Conservation (phyloP, 2,888 invertebrate species). For the Patella caerulea region DNA sequence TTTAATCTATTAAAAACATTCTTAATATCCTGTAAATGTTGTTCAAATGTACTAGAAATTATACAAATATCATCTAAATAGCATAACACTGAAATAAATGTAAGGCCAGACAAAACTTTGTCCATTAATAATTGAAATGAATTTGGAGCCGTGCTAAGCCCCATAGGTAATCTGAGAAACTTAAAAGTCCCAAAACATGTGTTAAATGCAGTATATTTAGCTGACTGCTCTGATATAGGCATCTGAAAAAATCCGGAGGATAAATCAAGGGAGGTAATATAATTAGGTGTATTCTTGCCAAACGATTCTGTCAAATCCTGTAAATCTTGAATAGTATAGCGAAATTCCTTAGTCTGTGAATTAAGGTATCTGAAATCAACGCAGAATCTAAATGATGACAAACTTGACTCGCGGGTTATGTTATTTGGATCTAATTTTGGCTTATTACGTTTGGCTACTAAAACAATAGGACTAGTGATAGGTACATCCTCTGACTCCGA, state of each 20-base stretch:
- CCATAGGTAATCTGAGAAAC: slow-evolving; percentile 38
- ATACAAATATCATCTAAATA: slow-evolving; percentile 39
- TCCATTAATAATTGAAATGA: slow-evolving; percentile 40
- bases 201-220: slow-evolving; percentile 35
- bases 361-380: slow-evolving; percentile 28
- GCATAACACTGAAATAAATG: slow-evolving; percentile 32
- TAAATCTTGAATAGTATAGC: slow-evolving; percentile 29
- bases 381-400: slow-evolving; percentile 18
- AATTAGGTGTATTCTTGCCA: slow-evolving; percentile 33
- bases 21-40: slow-evolving; percentile 27
- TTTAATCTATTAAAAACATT: slow-evolving; percentile 27
- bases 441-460: slow-evolving; percentile 28
- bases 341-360: slow-evolving; percentile 33
- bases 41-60: slow-evolving; percentile 23
- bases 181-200: slow-evolving; percentile 37
- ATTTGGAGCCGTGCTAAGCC: slow-evolving; percentile 32
- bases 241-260: slow-evolving; percentile 38
- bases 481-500: neutral
- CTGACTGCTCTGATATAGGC: slow-evolving; percentile 17
- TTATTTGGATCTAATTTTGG: slow-evolving; percentile 15
- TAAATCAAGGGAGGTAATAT: slow-evolving; percentile 35
- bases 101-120: slow-evolving; percentile 30
- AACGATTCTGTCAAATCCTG: slow-evolving; percentile 40
- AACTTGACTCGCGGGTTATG: slow-evolving; percentile 23
- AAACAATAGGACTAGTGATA: slow-evolving; percentile 19